phyloP scores from a whole-genome alignment of 2,113 vertebrate species.

The Penelope pileata region DNA sequence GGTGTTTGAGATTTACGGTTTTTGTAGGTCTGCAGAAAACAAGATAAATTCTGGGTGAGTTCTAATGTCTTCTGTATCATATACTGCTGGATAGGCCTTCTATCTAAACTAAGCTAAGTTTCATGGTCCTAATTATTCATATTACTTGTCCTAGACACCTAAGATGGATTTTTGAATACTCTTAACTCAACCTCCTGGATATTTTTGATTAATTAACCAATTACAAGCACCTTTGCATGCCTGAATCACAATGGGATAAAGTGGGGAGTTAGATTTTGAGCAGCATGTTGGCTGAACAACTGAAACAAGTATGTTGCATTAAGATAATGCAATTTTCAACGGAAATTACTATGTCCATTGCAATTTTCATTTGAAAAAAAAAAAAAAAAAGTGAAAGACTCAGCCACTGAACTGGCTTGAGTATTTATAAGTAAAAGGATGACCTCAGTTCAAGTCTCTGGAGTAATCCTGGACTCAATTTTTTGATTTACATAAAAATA shows the following conservation, averaged over 20 bases:
- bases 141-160: neutral
- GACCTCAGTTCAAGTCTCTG: neutral
- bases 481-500: neutral
- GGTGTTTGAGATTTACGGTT: neutral
- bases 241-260: neutral
- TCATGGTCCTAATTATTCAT: neutral
- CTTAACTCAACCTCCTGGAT: neutral
- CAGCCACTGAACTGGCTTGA: neutral
- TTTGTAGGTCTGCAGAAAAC: neutral
- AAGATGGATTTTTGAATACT: neutral
- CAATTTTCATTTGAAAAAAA: neutral
- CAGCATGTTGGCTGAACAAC: neutral
- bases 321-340: neutral
- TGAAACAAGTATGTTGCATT: neutral
- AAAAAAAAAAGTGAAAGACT: neutral
- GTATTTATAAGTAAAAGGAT: neutral
- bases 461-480: neutral
- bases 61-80: neutral
- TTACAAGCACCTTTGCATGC: neutral
- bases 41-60: neutral
- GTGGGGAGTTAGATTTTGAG: neutral
- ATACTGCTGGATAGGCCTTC: neutral
- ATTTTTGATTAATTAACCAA: neutral
- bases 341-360: neutral
- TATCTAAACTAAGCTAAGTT: neutral